Base-by-base conservation (phyloP, 2,888 invertebrate species). In the Lapara coniferarum region DNA sequence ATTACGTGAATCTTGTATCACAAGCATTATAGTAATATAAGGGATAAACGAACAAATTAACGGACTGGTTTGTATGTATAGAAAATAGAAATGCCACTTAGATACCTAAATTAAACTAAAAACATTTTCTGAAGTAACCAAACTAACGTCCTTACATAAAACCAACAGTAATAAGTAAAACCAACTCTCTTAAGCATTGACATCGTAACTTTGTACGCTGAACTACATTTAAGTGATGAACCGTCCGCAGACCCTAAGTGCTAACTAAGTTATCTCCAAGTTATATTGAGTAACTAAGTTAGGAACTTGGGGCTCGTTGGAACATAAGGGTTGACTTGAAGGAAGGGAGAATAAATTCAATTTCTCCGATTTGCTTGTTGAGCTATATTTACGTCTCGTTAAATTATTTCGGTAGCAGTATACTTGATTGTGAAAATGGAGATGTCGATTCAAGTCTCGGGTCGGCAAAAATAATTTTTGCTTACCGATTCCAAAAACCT, bases 271-370 rank as follows among this genome's bases (percentile, higher is more conserved):
- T 78, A 77, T 71, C 69, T 68, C 51, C 57, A 69, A 69, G 71
- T 71, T 73, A 58, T 69, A 68, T 74, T 72, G 73, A 75, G 77
- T 79, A 81, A 85, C 76, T 67, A 75, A 79, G 79, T 85, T 85
- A 77, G 69, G 71, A 69, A 70, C 71, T 75, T 70, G 71, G 71
- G 69, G 73, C 74, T 46, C 74, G 78, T 75, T 77, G 71, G 76
- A 75, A 59, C 59, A 63, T 78, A 74, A 75, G 72, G 72, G 71
- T 68, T 71, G 68, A 72, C 72, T 69, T 66, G 19, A 66, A 51
- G 69, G 58, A 25, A 63, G 56, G 44, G 66, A 30, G 59, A 70
- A 49, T 53, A 66, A 52, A 66, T 66, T 66, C 16, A 53, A 66
- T 53, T 44, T n/a, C 53, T 55, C 53, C 52, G 52, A 53, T 66